Evolutionary conservation across 2,797 vertebrate species (phyloP), one percentile per base, ranked within the genome.

Genomic region (Knipowitschia caucasica): DNA sequence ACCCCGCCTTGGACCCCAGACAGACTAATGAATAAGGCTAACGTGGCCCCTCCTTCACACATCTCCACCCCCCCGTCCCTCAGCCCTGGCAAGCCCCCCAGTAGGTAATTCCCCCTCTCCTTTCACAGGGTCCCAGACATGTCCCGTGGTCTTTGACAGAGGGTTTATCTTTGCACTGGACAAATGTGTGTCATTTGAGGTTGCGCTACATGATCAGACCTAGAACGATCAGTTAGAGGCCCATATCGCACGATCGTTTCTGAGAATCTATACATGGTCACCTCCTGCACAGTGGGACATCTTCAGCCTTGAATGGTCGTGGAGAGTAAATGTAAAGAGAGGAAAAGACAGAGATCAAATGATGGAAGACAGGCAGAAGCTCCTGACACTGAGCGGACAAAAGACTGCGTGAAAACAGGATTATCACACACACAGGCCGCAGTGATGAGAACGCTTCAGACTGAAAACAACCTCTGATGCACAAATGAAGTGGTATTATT

Each of bases 21-120:
- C 83, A 80, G 84, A 87, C 86, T 86, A 85, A 87, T 86, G 87
- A 86, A 89, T 86, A 82, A 89, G 82, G 78, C 75, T 83, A 71
- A 60, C 75, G 75, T 64, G 9, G 58, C 43, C 49, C 51, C 47
- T 40, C 40, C 35, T 52, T 53, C 64, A 61, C 51, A 69, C 63
- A 73, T 83, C 73, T 69, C 63, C 54, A 51, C 34, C 50, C 15
- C 35, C 51, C 58, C 63, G 23, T 44, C 57, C 26, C 18, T 38
- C 62, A 30, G 71, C 63, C 80, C 74, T 77, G 83, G 70, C 82
- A 79, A 86, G 83, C 83, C 84, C 81, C 80, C 84, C 71, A 63
- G 75, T 83, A 87, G 82, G 86, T 88, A 86, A 85, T 85, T 88
- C 83, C 82, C 82, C 80, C 82, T 71, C 80, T 86, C 73, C 78